Base-by-base conservation (phyloP, 30 jellyfish, hydroid and myxozoan genomes). In the Hydra vulgaris region DNA sequence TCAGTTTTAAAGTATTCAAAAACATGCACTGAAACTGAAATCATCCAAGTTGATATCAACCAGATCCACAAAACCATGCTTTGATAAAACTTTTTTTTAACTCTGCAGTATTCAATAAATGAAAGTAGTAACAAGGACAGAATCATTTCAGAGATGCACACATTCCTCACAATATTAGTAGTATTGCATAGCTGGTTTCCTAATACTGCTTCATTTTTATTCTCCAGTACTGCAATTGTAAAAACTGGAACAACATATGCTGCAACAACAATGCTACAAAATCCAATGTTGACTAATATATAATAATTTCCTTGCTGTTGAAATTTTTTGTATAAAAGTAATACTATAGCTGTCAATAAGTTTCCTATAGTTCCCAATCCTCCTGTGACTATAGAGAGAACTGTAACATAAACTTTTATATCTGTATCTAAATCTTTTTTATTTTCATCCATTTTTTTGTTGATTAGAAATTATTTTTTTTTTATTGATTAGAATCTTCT, bases 261-360 rank as follows among this genome's bases (percentile, higher is more conserved):
- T n/a, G 40, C 85, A 23, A 61, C 17, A 53, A 78, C 66, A 53
- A 61, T 17, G 74, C 79, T 66, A 23, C 85, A 52, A 18, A 78
- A 20, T 26, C 54, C 18, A 0, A 61, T 23, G 69, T 53, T 78
- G 15, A 54, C 54, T 21, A 78, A 21, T 1, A 78, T 27, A 17
- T 27, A 19, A 23, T 53, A 12, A 21, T 27, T 16, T 17, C 17
- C 54, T 52, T 61, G 85, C 7, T 54, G 8, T 15, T 54, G 26
- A 7, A 78, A 40, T 53, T 61, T 78, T 78, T 52, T 78, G 82
- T 78, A 78, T 23, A 54, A 53, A 15, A 54, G 18, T 21, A 78
- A 52, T 22, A 26, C 27, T 4, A 78, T 20, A 15, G 54, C 15
- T 19, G 79, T 52, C 68, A 78, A 19, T 16, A 78, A 52, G 25